Conservation (phyloP, 2,797 vertebrate species). For the Parauchenoglanis ngamensis region DNA sequence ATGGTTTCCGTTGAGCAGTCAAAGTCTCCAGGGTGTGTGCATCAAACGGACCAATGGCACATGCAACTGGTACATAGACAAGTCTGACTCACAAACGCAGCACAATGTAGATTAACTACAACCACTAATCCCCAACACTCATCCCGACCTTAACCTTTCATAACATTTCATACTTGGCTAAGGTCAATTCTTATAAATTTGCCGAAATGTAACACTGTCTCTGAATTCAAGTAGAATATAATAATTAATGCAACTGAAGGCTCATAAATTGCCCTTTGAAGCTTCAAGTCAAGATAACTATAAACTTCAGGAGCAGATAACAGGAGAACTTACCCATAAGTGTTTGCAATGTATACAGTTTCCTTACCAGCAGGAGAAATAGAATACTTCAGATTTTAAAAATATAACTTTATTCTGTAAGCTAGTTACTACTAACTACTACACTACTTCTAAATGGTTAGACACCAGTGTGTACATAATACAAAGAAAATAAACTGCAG, state of each 20-base stretch:
- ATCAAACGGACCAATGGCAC: constrained; percentile 82
- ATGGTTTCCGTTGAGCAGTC: constrained; percentile 69
- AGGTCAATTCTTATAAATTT: not conserved
- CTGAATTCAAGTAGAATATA: not conserved
- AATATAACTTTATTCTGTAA: not conserved
- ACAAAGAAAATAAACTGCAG: not conserved
- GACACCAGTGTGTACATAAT: not conserved
- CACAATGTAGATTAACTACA: constrained; percentile 11
- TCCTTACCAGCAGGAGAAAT: not conserved
- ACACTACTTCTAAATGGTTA: not conserved
- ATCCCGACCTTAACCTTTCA: not conserved
- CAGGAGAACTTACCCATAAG: not conserved
- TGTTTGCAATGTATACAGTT: not conserved
- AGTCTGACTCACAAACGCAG: constrained; percentile 82
- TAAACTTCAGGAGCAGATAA: not conserved
- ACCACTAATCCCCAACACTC: not conserved
- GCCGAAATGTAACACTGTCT: not conserved
- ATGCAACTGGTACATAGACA: constrained; percentile 90
- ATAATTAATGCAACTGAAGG: not conserved
- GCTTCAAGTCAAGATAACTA: not conserved
- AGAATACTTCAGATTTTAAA: not conserved
- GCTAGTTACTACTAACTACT: not conserved
- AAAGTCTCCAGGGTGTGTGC: constrained; percentile 87
- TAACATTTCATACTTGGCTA: not conserved
- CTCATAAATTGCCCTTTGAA: not conserved